Base-by-base conservation (phyloP, 2,888 invertebrate genomes). In the Octodonta nipae region DNA sequence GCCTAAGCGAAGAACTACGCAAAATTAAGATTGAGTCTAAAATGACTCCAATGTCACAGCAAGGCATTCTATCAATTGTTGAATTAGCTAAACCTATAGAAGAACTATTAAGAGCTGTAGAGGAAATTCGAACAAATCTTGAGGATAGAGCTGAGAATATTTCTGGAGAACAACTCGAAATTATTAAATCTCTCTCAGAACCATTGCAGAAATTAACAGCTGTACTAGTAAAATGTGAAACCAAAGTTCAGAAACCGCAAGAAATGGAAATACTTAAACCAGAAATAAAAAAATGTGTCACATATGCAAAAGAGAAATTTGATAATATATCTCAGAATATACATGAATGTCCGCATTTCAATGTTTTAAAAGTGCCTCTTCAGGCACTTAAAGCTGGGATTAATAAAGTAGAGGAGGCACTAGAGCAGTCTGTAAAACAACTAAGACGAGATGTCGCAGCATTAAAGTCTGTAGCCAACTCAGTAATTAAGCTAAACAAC, bases 151-250 rank as follows among this genome's bases (percentile, higher is more conserved):
- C 33, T 12, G 30, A 39, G 28, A 30, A 39, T 32, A 32, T 36
- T 7, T 28, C 34, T 1, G 11, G 6, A 13, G 33, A 32, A n/a
- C 26, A 35, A 14, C 14, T n/a, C 5, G 11, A 31, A 15, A 14
- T 15, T 14, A n/a, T 37, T 2, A 14, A n/a, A 6, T 8, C 29
- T 8, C 26, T 50, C 26, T 38, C 33, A 15, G 40, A 42, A 33
- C 45, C 49, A 11, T 28, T 51, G 13, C 30, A 48, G 30, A 43
- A 43, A 27, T 26, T 52, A 13, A 40, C 39, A 5, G 29, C 33
- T 22, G 28, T 43, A n/a, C 24, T 51, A 15, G 36, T 35, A 13
- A 30, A 44, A 26, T 34, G 32, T 6, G 37, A 36, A 15, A 28
- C 38, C 27, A 11, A 26, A 15, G 2, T 38, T 2, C 15, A 38